Evolutionary conservation across 2,888 invertebrate genomes (phyloP), one percentile per base, ranked within the genome.

Genomic region (Erebia ligea): DNA sequence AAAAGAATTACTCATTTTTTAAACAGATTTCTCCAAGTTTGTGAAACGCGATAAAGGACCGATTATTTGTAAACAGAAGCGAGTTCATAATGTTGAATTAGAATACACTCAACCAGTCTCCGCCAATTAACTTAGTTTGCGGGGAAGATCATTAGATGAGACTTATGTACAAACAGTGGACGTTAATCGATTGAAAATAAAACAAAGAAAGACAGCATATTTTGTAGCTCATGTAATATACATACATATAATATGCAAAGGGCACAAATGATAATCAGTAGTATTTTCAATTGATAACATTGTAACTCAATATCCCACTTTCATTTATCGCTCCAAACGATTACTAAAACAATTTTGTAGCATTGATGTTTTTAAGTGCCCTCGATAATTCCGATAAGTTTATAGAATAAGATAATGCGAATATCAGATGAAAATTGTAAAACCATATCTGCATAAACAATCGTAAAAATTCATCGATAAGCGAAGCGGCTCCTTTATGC

Each of bases 401-500:
- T 34, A 6, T 34, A 34, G 34, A 34, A 34, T 34, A 34, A 34
- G 34, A 34, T 34, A 34, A 67, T 69, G 50, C 9, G 25, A 3
- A 52, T 58, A 64, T 64, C 58, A 58, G 62, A 62, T 68, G 54
- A 57, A 59, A 66, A 71, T 68, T 73, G 64, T 45, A 62, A 62
- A 64, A 67, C 56, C n/a, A 50, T 59, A 70, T 70, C 66, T 62
- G 66, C 56, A 67, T 56, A 34, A 56, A 62, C 56, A 40, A 67
- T 67, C 67, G 8, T 58, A 67, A 50, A 17, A 58, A 63, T 25
- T 48, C 66, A 40, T n/a, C 40, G 62, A 67, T 67, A 63, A 63
- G 11, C 3, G 25, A 11, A n/a, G n/a, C 57, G 58, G 57, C 25
- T 48, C n/a, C 48, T 21, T 45, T 54, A 56, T 15, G 40, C 58